phyloP scores from a whole-genome alignment of 2,888 invertebrate species.

The Pammene aurita region DNA sequence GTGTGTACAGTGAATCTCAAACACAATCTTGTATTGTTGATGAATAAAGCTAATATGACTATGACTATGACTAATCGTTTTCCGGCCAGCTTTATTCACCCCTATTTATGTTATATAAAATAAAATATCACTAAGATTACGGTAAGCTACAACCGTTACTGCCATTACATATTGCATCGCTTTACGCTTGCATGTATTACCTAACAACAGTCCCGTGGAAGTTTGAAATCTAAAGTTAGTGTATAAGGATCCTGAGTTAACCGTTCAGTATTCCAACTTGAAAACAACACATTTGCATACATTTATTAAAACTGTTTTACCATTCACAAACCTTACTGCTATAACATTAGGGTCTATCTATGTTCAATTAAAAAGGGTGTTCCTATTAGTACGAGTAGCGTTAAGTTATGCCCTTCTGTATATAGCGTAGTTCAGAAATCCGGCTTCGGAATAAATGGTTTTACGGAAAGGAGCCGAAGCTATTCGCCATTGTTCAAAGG shows the following conservation, averaged over 20 bases:
- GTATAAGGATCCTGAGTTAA: conserved; percentile 28
- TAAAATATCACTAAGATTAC: too few species aligned
- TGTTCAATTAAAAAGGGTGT: not conserved
- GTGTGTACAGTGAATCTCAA: too few species aligned
- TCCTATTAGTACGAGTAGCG: not conserved
- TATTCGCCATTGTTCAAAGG: conserved; percentile 28
- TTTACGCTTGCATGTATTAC: conserved; percentile 3
- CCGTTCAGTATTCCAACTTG: conserved; percentile 6
- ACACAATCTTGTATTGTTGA: too few species aligned
- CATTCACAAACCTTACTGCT: not conserved
- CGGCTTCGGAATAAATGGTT: conserved; percentile 16
- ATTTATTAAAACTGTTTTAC: not conserved
- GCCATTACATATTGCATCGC: not conserved
- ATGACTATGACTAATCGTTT: too few species aligned
- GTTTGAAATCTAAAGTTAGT: conserved; percentile 29
- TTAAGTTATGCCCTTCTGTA: conserved; percentile 14
- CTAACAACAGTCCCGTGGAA: conserved; percentile 7
- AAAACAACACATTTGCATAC: conserved; percentile 14
- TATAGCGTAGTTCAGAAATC: not conserved
- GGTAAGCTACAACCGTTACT: too few species aligned
- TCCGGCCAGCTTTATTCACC: too few species aligned
- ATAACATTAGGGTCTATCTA: not conserved
- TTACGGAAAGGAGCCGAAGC: conserved; percentile 28
- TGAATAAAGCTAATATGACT: too few species aligned
- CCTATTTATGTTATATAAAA: too few species aligned